A percentile compares a stretch with the other conserved stretches of the same genome.
Conservation (phyloP, 2,113 vertebrate genomes). For the Myrmecobius fasciatus region DNA sequence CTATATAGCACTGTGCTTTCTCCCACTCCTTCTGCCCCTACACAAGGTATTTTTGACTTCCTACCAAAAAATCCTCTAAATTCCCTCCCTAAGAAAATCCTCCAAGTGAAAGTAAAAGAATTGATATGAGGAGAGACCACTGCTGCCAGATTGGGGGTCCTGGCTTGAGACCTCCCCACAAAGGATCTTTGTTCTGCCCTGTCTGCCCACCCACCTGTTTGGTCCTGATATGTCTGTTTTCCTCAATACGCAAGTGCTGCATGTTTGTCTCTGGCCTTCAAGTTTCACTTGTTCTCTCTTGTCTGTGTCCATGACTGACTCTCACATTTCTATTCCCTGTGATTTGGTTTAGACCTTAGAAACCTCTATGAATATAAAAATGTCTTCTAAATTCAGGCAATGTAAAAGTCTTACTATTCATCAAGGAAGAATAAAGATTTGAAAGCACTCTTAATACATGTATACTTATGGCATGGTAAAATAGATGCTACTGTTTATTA, state of each 20-base stretch:
- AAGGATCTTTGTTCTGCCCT: neutral
- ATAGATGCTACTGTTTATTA: neutral
- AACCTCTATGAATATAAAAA: neutral
- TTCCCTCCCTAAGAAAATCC: neutral
- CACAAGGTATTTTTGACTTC: neutral
- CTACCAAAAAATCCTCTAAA: neutral
- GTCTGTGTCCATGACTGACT: too few relatives aligned
- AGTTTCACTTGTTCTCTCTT: too few relatives aligned
- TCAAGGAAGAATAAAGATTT: neutral
- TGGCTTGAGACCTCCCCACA: neutral
- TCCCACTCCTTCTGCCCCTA: neutral
- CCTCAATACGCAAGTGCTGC: too few relatives aligned
- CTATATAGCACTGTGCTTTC: neutral
- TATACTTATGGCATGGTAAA: neutral
- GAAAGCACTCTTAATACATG: neutral
- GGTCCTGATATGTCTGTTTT: neutral
- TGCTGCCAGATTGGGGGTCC: neutral
- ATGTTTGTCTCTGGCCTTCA: too few relatives aligned
- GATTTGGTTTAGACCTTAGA: neutral
- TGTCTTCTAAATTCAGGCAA: neutral
- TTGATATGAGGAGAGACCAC: neutral
- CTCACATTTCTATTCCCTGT: too few relatives aligned
- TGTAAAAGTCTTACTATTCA: neutral
- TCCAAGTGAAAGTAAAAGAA: neutral
- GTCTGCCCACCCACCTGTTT: too few relatives aligned